Conservation (phyloP, 2,888 invertebrate species). For the Erpobdella octoculata region DNA sequence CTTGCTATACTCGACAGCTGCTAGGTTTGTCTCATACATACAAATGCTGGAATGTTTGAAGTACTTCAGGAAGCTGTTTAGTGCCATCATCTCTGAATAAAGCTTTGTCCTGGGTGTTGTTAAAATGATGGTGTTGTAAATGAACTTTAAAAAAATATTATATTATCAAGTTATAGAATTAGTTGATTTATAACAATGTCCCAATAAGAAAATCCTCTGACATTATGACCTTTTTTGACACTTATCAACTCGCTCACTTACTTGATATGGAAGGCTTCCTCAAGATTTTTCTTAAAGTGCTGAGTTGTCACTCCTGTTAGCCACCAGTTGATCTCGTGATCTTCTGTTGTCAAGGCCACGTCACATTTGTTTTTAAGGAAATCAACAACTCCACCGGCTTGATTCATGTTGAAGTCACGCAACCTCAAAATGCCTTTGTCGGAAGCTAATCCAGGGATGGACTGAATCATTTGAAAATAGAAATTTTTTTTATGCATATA, state of each 20-base stretch:
- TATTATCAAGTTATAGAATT: too few species aligned
- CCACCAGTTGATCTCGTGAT: constrained; percentile 4
- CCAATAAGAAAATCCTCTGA: neutral
- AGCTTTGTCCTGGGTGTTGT: neutral
- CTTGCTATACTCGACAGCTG: neutral
- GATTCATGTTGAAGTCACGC: constrained; percentile 1
- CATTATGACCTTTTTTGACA: neutral
- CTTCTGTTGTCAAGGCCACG: neutral
- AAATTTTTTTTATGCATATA: too few species aligned
- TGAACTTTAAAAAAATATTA: neutral
- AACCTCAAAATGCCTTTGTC: neutral
- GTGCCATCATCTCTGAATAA: neutral
- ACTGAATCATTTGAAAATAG: too few species aligned
- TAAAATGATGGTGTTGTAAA: neutral
- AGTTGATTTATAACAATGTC: neutral
- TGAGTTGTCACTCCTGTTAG: constrained; percentile 9
- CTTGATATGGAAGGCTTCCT: constrained; percentile 10
- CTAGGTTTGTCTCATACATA: neutral
- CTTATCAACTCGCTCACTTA: neutral
- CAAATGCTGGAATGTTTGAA: neutral
- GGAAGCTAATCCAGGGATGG: too few species aligned
- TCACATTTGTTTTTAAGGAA: constrained; percentile 15
- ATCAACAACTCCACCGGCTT: neutral
- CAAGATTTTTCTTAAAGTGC: neutral
- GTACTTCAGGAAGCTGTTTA: neutral